A percentile compares a stretch with the other conserved stretches of the same genome.
phyloP scores from a whole-genome alignment of 2,113 vertebrate genomes.

The Ceyx melanurus region DNA sequence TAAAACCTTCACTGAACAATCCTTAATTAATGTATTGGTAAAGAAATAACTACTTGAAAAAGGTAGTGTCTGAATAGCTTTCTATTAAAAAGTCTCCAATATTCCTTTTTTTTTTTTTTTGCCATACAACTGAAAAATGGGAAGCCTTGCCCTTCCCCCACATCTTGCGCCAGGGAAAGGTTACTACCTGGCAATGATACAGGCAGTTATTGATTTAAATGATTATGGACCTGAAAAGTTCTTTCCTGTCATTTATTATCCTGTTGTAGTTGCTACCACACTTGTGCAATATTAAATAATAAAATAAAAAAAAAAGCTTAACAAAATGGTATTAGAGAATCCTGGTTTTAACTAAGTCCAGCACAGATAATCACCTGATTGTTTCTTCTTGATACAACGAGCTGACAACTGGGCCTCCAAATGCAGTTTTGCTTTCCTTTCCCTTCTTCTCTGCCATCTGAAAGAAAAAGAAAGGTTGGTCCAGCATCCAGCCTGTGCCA shows the following conservation, averaged over 20 bases:
- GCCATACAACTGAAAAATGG: constrained; percentile 50
- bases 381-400: constrained; percentile 94
- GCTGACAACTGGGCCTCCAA: constrained; percentile 92
- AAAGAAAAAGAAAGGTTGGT: constrained; percentile 38
- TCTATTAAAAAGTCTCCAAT: constrained; percentile 43
- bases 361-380: constrained; percentile 85
- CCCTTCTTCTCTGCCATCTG: constrained; percentile 81
- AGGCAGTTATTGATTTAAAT: constrained; percentile 69
- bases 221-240: constrained; percentile 68
- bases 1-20: constrained; percentile 43
- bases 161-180: constrained; percentile 10
- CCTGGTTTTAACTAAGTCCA: background rate
- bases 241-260: constrained; percentile 73
- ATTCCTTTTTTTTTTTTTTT: constrained; percentile 6
- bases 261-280: constrained; percentile 52
- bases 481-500: background rate
- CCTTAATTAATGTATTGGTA: constrained; percentile 48
- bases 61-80: constrained; percentile 25
- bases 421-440: constrained; percentile 81
- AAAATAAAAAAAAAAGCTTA: constrained; percentile 10
- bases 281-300: constrained; percentile 42
- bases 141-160: constrained; percentile 48
- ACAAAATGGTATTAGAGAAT: constrained; percentile 35
- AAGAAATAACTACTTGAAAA: constrained; percentile 57
- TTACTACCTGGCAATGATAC: constrained; percentile 60